These are phyloP conservation scores for Acrossocheilus fasciatus DNA, from an alignment of 2,797 vertebrate genomes.

Conservation along the genomic window DNA sequence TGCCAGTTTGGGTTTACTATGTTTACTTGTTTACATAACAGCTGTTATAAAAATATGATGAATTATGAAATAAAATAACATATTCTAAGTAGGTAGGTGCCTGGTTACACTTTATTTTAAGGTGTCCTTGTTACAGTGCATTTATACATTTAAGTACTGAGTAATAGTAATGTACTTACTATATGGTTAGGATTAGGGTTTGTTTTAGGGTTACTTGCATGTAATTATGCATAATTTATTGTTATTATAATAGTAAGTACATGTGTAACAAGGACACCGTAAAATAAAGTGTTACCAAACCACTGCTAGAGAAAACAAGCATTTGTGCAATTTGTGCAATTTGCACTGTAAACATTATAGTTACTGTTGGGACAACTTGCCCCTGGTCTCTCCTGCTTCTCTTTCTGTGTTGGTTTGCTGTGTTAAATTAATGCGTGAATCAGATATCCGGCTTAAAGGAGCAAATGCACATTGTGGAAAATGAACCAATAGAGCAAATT, in stretches of 20 bases:
- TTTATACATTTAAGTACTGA: too few relatives aligned
- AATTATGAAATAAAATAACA: neutral
- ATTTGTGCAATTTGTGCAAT: neutral
- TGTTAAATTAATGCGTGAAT: neutral
- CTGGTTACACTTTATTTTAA: too few relatives aligned
- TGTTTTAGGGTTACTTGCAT: too few relatives aligned
- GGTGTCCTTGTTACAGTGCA: too few relatives aligned
- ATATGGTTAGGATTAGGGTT: too few relatives aligned
- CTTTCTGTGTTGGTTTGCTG: neutral
- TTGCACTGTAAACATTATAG: neutral
- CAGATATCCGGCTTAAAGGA: neutral
- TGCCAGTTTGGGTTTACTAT: neutral
- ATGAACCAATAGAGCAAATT: neutral
- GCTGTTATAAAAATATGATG: neutral
- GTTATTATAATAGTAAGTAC: too few relatives aligned
- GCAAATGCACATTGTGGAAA: neutral
- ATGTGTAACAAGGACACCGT: too few relatives aligned
- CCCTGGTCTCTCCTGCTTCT: neutral
- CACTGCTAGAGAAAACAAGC: neutral
- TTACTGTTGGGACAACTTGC: neutral
- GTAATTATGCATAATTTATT: too few relatives aligned
- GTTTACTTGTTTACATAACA: neutral
- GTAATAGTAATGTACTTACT: too few relatives aligned
- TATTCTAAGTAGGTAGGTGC: neutral
- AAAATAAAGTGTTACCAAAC: too few relatives aligned